Percentiles rank a stretch among this genome's conserved stretches.
These are phyloP conservation scores for Nothoprocta perdicaria DNA, from an alignment of 2,113 vertebrate genomes.

Conservation along the genomic window DNA sequence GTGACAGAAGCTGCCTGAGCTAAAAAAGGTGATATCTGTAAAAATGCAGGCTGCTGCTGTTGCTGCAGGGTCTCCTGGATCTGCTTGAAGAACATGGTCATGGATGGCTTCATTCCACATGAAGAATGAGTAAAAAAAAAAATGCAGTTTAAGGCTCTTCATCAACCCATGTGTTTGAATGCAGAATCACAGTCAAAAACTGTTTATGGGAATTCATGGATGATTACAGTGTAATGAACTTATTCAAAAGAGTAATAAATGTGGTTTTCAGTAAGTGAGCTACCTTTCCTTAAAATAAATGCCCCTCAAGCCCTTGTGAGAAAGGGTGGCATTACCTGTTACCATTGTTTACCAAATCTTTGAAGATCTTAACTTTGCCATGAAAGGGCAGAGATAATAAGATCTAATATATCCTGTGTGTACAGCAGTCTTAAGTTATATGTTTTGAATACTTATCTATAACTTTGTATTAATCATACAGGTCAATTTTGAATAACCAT, in stretches of 20 bases:
- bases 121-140: neutral
- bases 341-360: neutral
- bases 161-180: neutral
- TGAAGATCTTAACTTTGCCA: neutral
- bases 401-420: neutral
- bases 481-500: neutral
- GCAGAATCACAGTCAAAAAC: neutral
- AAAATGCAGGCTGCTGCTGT: neutral
- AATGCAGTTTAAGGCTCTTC: neutral
- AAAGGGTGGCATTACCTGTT: neutral
- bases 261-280: neutral
- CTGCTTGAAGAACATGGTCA: neutral
- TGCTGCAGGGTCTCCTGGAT: neutral
- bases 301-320: neutral
- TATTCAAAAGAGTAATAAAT: slow-evolving; percentile 16
- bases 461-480: neutral
- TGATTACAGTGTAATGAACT: neutral
- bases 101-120: neutral
- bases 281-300: neutral
- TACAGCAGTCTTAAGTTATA: rapidly evolving
- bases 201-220: neutral
- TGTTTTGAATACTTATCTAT: neutral
- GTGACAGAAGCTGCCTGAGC: neutral
- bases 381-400: neutral
- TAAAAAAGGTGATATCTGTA: neutral